Evolutionary conservation across 2,888 invertebrate genomes (phyloP), one percentile per base, ranked within the genome.

Genomic region (Molanna angustata): DNA sequence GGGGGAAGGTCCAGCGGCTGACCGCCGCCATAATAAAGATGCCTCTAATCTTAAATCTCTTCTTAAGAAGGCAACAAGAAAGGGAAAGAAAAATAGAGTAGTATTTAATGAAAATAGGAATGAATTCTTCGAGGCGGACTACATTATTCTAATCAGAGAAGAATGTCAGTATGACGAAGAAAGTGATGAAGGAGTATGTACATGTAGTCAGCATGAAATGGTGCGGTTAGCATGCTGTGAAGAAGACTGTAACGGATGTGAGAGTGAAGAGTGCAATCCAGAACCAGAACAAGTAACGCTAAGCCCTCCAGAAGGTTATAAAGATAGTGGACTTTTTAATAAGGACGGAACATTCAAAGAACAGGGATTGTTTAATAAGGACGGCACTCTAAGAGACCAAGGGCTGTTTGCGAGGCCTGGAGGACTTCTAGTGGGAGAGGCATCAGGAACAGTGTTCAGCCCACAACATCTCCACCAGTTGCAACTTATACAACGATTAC

Each of bases 41-140:
- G 71, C 76, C 64, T 78, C 80, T 58, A 80, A 83, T 67, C 78
- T 86, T 63, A 86, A 85, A 66, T 86, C 87, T 22, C 78, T 90
- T 64, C 79, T 91, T 49, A 90, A 90, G 73, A 87, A 88, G 65
- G 80, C 84, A 56, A 86, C 87, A 54, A 76, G 80, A 50, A 85
- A 84, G 66, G 69, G 77, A 54, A 85, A 84, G 63, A 88, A 86
- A 65, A 83, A 91, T 69, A 83, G 90, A 51, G 93, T 93, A 18
- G 85, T 90, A 47, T 93, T 93, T 66, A 90, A 93, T 67, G 93
- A 93, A 73, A 89, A 85, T 65, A 83, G 88, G 48, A 93, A 93
- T 73, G 90, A 91, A 69, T 92, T 91, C 73, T 92, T 93, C 69
- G 93, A 93, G 64, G 92, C 93, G 46, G 92, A 93, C 73, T 93